phyloP scores from a whole-genome alignment of 2,888 invertebrate species.

The Epistrophe grossulariae region DNA sequence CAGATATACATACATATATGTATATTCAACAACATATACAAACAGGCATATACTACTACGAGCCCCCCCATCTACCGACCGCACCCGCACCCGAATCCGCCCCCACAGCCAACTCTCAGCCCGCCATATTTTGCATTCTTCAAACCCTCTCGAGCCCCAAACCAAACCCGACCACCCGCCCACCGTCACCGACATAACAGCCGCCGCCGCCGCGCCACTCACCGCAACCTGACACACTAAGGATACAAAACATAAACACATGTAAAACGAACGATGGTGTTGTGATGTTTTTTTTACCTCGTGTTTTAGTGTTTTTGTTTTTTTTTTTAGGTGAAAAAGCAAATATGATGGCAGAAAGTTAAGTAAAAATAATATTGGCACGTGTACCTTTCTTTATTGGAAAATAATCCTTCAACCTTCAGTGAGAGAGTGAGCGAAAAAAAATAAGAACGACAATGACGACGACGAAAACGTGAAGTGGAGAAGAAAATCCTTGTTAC shows the following conservation, averaged over 20 bases:
- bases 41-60: constrained; percentile 63
- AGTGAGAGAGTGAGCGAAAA: constrained; percentile 36
- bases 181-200: neutral
- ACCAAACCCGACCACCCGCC: constrained; percentile 21
- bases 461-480: constrained; percentile 53
- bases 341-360: constrained; percentile 72
- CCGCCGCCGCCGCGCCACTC: constrained; percentile 32
- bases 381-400: constrained; percentile 65
- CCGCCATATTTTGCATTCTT: constrained; percentile 25
- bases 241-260: constrained; percentile 72
- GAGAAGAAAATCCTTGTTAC: constrained; percentile 56
- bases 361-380: constrained; percentile 74
- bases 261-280: constrained; percentile 46
- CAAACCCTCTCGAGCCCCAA: constrained; percentile 30
- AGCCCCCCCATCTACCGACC: constrained; percentile 38
- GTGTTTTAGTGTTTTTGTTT: constrained; percentile 61
- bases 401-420: constrained; percentile 63
- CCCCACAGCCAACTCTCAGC: constrained; percentile 11
- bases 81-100: constrained; percentile 15
- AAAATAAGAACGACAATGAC: constrained; percentile 27
- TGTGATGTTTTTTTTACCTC: constrained; percentile 19
- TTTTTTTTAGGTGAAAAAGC: constrained; percentile 64
- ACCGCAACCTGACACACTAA: constrained; percentile 65
- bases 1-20: constrained; percentile 23
- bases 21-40: constrained; percentile 42